Base-by-base conservation (phyloP, 1,140 invertebrate species). In the Drosophila neocordata region DNA sequence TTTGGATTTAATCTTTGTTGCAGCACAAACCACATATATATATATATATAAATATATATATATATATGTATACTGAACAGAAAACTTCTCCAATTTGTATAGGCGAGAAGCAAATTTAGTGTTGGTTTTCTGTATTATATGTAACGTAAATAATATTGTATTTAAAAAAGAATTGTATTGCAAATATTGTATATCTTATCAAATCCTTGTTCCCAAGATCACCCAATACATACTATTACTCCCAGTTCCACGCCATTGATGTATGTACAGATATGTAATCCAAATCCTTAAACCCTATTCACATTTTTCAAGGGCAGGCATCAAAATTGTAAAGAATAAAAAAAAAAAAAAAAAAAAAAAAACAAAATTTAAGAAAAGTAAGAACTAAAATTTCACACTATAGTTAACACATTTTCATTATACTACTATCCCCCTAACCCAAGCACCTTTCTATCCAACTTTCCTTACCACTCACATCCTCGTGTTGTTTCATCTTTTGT, bases 231-330 rank as follows among this genome's bases (percentile, higher is more conserved):
- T 62, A 72, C 72, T 75, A 72, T 68, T 38, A 6, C 15, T 9
- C 57, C 58, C 72, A 65, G 69, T 75, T 67, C 74, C 74, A 70
- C 71, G 68, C 72, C 68, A 75, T 72, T 68, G 74, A 75, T 75
- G 71, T 75, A 75, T 75, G 71, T 75, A 75, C 75, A 59, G 74
- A 75, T 74, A 74, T 73, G 73, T 68, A 74, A 74, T 41, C 53
- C 63, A 74, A 31, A 74, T 65, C 55, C 27, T n/a, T 24, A 24
- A 24, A 24, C 41, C 27, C 27, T 44, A n/a, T 27, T 60, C 24
- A 60, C 4, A 22, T 55, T 48, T 59, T 22, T 22, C 63, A 74
- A 59, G 31, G 72, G 58, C 41, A 48, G 55, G 65, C 62, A 55
- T 62, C 71, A 57, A 75, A 75, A 68, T 75, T 75, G 72, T 75